phyloP scores from a whole-genome alignment of 2,888 invertebrate species.

The Anodontia alba region DNA sequence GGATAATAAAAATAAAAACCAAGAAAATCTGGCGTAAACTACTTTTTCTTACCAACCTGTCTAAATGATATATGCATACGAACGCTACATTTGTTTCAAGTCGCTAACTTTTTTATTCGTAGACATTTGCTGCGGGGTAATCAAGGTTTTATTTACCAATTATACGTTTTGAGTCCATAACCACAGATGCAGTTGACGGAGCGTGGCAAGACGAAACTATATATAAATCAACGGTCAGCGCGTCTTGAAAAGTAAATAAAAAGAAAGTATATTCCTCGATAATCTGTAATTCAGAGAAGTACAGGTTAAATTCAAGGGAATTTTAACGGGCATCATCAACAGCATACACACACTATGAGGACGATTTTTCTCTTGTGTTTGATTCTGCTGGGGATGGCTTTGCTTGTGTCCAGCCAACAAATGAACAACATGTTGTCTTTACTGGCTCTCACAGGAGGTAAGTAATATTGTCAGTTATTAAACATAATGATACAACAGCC shows the following conservation, averaged over 20 bases:
- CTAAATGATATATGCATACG: not conserved
- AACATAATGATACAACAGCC: too few relatives aligned
- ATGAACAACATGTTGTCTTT: not conserved
- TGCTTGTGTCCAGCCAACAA: not conserved
- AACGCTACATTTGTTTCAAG: not conserved
- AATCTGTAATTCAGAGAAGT: too few relatives aligned
- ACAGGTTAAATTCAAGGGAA: not conserved
- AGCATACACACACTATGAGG: not conserved
- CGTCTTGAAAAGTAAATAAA: not conserved
- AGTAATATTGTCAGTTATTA: too few relatives aligned
- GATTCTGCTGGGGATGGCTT: not conserved
- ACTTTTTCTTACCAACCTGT: not conserved
- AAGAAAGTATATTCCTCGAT: too few relatives aligned
- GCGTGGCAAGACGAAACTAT: not conserved
- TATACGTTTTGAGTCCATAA: not conserved
- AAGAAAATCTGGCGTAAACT: too few relatives aligned
- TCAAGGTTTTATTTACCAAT: slow-evolving; percentile 9
- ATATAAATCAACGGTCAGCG: not conserved
- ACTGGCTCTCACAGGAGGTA: not conserved
- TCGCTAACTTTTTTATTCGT: not conserved
- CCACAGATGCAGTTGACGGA: not conserved
- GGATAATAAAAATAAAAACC: too few relatives aligned
- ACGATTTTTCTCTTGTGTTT: not conserved
- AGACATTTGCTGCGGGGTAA: not conserved
- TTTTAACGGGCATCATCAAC: too few relatives aligned